Evolutionary conservation across 1,140 invertebrate species (phyloP).

Genomic region (Musca vetustissima): DNA sequence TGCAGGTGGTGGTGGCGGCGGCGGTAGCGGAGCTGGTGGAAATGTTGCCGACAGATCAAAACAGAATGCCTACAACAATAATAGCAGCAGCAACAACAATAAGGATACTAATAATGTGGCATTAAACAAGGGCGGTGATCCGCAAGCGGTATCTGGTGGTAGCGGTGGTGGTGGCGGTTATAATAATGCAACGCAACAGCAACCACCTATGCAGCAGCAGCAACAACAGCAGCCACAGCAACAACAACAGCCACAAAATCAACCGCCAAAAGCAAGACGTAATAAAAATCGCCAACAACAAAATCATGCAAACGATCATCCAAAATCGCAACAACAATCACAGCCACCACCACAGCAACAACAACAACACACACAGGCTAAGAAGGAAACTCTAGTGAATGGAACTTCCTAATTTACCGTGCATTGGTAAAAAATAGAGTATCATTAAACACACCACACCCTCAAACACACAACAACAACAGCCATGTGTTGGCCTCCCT

Average conservation of each 20-base stretch:
- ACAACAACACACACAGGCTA: slow-evolving; percentile 31
- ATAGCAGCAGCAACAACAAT: slow-evolving; percentile 25
- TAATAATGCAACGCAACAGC: slow-evolving; percentile 14
- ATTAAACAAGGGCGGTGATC: slow-evolving; percentile 25
- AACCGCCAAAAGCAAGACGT: slow-evolving; percentile 47
- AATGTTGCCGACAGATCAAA: slow-evolving; percentile 26
- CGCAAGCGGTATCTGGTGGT: slow-evolving; percentile 30
- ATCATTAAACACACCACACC: too few species aligned
- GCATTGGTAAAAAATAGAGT: not conserved
- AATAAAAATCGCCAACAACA: slow-evolving; percentile 37
- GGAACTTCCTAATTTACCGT: slow-evolving; percentile 46
- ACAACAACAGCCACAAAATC: slow-evolving; percentile 33
- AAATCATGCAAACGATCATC: slow-evolving; percentile 17
- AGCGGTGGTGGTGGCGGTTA: too few species aligned
- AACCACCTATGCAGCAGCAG: slow-evolving; percentile 31
- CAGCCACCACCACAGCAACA: slow-evolving; percentile 31
- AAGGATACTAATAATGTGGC: slow-evolving; percentile 18
- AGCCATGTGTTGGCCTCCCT: too few species aligned
- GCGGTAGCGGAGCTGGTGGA: slow-evolving; percentile 31
- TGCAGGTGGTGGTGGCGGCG: slow-evolving; percentile 36
- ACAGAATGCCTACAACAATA: slow-evolving; percentile 32
- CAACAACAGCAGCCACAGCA: slow-evolving; percentile 34
- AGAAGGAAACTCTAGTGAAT: slow-evolving; percentile 52
- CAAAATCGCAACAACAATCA: slow-evolving; percentile 38
- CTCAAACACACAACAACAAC: too few species aligned